Conservation (phyloP, 2,888 invertebrate species). For the Clitarchus hookeri region DNA sequence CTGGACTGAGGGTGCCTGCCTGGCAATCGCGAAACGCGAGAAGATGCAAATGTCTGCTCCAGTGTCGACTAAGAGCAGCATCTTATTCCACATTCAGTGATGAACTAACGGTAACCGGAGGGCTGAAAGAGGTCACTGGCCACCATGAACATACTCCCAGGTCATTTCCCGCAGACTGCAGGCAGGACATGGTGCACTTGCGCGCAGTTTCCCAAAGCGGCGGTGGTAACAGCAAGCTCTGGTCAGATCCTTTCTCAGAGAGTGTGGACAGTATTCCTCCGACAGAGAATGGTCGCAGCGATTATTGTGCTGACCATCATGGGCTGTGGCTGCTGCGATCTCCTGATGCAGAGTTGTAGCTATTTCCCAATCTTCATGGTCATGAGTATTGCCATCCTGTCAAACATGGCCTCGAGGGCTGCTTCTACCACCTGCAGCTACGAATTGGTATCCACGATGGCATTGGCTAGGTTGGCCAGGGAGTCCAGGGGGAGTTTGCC, state of each 20-base stretch:
- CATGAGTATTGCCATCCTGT: no score
- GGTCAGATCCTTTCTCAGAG: no score
- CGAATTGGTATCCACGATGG: background rate
- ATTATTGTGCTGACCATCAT: background rate
- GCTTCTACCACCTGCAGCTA: background rate
- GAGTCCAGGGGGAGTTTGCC: background rate
- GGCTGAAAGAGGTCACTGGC: background rate
- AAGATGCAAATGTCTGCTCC: slow-evolving; percentile 43
- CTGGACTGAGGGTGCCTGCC: slow-evolving; percentile 40
- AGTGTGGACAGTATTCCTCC: no score
- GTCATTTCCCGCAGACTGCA: background rate
- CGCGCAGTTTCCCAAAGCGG: background rate
- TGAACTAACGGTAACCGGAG: background rate
- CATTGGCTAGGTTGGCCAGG: background rate
- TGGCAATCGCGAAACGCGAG: slow-evolving; percentile 39
- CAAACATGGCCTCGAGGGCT: no score
- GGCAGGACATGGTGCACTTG: background rate
- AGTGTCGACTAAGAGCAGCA: slow-evolving; percentile 43
- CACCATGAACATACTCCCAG: background rate
- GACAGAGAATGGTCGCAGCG: background rate
- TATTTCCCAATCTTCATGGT: no score
- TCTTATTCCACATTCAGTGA: no score
- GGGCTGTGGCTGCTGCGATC: no score
- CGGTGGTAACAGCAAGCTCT: no score
- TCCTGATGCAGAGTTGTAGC: no score